Conservation (phyloP, 2,797 vertebrate genomes). For the Tamandua tetradactyla region DNA sequence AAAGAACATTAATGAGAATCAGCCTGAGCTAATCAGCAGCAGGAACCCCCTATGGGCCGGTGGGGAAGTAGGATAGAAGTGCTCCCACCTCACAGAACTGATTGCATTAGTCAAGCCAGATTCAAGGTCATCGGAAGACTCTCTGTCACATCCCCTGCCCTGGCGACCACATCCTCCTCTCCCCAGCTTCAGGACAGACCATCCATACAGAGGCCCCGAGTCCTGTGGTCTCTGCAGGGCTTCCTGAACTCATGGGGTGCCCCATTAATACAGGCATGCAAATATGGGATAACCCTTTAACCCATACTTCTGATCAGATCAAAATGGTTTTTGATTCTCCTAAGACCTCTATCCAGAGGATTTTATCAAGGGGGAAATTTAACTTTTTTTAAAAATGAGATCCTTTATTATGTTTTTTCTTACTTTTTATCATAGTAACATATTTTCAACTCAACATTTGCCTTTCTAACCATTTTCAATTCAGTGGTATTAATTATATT, state of each 20-base stretch:
- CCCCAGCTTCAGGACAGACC: background rate
- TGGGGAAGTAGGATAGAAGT: background rate
- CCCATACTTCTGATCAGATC: background rate
- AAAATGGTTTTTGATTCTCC: background rate
- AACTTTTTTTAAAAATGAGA: background rate
- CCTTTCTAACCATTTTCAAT: too few species aligned
- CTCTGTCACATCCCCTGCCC: background rate
- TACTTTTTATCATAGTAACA: background rate
- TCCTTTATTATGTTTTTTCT: background rate
- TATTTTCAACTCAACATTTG: too few species aligned
- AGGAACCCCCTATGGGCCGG: background rate
- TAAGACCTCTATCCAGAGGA: background rate
- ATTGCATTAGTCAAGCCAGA: background rate
- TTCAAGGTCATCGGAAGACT: background rate
- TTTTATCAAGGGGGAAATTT: background rate
- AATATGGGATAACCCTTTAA: background rate
- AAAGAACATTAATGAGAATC: constrained; percentile 9
- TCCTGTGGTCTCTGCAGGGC: background rate
- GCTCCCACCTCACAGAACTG: background rate
- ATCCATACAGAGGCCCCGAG: background rate
- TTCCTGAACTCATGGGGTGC: background rate
- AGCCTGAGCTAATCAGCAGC: background rate
- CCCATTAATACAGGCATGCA: background rate
- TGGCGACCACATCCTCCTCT: background rate
- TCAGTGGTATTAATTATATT: too few species aligned